Evolutionary conservation across 2,888 invertebrate genomes (phyloP).

Genomic region (Camptogramma bilineatum): DNA sequence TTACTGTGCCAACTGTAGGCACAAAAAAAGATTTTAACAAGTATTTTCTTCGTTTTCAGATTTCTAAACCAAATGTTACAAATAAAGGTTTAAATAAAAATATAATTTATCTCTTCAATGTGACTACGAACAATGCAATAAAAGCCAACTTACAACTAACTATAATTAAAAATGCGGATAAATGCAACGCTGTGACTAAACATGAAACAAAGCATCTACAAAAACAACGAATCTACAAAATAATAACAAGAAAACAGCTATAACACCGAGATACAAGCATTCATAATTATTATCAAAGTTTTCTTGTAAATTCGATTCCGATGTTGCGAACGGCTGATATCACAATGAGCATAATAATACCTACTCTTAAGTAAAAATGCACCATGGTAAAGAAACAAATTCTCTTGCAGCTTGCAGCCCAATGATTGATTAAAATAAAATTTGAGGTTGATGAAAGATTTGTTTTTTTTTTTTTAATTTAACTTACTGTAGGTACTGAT

Average conservation of each 20-base stretch:
- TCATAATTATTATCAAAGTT: slow-evolving; percentile 42
- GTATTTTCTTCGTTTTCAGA: background rate
- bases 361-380: background rate
- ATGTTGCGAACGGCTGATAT: slow-evolving; percentile 31
- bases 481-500: too few species aligned
- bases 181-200: slow-evolving; percentile 27
- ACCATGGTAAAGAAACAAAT: too few species aligned
- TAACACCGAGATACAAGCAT: slow-evolving; percentile 23
- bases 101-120: too few species aligned
- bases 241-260: slow-evolving; percentile 1
- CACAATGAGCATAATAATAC: too few species aligned
- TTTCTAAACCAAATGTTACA: background rate
- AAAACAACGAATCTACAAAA: slow-evolving; percentile 24
- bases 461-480: too few species aligned
- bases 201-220: slow-evolving; percentile 8
- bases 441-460: too few species aligned
- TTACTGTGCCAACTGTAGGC: background rate
- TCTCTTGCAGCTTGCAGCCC: too few species aligned
- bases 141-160: slow-evolving; percentile 6
- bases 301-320: slow-evolving; percentile 45
- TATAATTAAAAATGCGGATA: slow-evolving; percentile 26
- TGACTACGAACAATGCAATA: background rate
- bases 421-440: too few species aligned
- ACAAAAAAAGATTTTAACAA: background rate
- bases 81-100: too few species aligned